Percentiles rank a stretch among this genome's conserved stretches.
phyloP scores from a whole-genome alignment of 2,797 vertebrate species.

The Squalus acanthias region DNA sequence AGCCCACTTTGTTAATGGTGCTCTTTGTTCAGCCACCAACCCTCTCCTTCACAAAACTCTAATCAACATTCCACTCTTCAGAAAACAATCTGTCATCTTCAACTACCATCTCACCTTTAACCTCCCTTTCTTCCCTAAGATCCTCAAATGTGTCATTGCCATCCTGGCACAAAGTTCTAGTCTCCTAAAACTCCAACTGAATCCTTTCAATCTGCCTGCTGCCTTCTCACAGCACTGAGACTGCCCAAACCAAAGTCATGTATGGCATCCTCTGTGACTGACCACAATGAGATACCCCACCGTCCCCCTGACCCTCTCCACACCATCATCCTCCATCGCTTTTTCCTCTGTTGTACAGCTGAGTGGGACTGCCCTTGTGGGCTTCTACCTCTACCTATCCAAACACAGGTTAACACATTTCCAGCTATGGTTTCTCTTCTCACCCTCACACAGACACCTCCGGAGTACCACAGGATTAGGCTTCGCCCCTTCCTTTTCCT shows the following conservation, averaged over 20 bases:
- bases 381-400: no score
- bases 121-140: neutral
- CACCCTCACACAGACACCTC: no score
- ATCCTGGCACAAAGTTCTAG: neutral
- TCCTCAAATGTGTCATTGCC: neutral
- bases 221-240: neutral
- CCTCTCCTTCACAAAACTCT: neutral
- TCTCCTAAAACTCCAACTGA: neutral
- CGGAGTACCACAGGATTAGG: no score
- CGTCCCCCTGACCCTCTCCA: neutral
- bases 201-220: neutral
- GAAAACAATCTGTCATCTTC: neutral
- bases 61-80: neutral
- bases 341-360: no score
- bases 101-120: neutral
- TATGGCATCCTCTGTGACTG: neutral
- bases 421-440: no score
- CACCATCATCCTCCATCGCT: neutral
- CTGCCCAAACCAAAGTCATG: neutral
- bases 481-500: no score
- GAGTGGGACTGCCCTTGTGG: no score
- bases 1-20: neutral
- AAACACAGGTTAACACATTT: no score
- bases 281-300: neutral
- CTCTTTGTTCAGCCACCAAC: neutral